These are phyloP conservation scores for Hydrozoanthus gracilis DNA, from an alignment of 92 coral and sea anemone genomes.

Conservation along the genomic window DNA sequence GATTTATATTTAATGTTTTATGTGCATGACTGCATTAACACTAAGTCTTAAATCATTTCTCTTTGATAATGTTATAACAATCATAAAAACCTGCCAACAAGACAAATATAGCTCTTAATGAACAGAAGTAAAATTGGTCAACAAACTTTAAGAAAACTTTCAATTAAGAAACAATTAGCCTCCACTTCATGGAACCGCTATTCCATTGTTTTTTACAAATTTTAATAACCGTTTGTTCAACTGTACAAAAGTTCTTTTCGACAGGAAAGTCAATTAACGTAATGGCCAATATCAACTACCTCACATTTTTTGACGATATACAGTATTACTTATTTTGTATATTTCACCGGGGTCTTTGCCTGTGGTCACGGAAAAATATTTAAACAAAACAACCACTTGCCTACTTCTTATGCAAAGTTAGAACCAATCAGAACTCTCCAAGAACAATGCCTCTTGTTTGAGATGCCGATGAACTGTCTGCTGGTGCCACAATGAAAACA, in stretches of 20 bases:
- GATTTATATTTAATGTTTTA: too few species aligned
- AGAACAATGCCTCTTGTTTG: conserved; percentile 37
- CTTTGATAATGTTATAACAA: too few species aligned
- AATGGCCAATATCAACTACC: background rate
- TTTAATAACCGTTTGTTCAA: conserved; percentile 19
- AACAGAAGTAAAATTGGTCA: too few species aligned
- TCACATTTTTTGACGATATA: background rate
- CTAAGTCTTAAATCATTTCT: too few species aligned
- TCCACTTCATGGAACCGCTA: too few species aligned
- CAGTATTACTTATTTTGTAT: too few species aligned
- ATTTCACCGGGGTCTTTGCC: too few species aligned
- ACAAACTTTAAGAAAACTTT: too few species aligned
- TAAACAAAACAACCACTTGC: conserved; percentile 29
- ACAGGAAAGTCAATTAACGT: background rate
- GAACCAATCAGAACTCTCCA: conserved; percentile 24
- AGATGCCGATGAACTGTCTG: conserved; percentile 46
- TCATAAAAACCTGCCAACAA: too few species aligned
- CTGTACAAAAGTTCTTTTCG: background rate
- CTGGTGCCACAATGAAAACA: background rate
- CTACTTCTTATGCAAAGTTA: background rate
- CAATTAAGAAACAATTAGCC: background rate
- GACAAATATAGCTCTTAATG: too few species aligned
- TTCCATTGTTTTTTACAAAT: background rate
- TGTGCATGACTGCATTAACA: too few species aligned
- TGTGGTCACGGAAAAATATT: background rate